These are phyloP conservation scores for Rhynchopsitta pachyrhyncha DNA, from an alignment of 2,113 vertebrate species.

Conservation along the genomic window DNA sequence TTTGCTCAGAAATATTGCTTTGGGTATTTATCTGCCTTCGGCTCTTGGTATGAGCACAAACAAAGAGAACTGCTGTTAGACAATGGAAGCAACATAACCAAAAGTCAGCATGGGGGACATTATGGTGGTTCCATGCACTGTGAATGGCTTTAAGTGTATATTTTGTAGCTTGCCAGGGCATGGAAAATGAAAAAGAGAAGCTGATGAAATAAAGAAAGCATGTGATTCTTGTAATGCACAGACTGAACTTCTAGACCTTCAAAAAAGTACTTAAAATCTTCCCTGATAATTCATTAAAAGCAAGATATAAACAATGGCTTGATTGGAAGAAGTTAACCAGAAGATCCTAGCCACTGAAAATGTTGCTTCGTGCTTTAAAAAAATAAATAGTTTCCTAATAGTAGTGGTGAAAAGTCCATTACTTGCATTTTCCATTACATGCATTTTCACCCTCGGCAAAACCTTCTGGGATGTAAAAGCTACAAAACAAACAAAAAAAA, in stretches of 20 bases:
- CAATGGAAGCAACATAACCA: not conserved
- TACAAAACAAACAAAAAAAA: not conserved
- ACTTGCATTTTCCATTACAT: not conserved
- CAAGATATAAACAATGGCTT: not conserved
- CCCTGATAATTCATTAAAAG: not conserved
- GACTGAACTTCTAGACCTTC: not conserved
- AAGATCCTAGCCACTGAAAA: not conserved
- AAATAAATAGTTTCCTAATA: not conserved
- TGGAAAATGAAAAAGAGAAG: not conserved
- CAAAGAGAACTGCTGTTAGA: not conserved
- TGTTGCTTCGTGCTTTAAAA: not conserved
- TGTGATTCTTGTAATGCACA: not conserved
- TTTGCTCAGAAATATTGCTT: slow-evolving; percentile 15
- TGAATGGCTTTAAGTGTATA: not conserved
- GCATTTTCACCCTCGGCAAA: not conserved
- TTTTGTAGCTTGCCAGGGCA: not conserved
- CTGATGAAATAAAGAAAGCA: not conserved
- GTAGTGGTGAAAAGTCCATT: not conserved
- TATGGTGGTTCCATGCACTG: not conserved
- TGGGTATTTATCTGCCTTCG: not conserved
- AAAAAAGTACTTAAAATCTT: not conserved
- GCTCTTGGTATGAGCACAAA: not conserved
- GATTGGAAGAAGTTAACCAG: not conserved
- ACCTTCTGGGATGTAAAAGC: not conserved
- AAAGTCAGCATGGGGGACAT: not conserved